Base-by-base conservation (phyloP, 2,888 invertebrate species). In the Smittia aterrima region DNA sequence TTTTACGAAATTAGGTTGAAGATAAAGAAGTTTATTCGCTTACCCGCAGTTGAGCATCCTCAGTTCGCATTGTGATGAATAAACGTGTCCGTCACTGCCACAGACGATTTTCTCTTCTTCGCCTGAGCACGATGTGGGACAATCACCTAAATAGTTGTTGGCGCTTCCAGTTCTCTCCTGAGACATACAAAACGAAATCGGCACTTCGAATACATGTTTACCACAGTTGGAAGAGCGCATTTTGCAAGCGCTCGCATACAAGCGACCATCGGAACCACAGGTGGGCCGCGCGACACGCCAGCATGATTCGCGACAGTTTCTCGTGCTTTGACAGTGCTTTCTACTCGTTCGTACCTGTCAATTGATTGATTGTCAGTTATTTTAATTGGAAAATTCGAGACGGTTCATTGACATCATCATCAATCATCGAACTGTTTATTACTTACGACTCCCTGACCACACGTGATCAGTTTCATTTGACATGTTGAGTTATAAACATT, bases 171-270 rank as follows among this genome's bases (percentile, higher is more conserved):
- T 91, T 75, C 92, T 84, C 80, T 93, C 93, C 80, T 89, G 89
- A 0, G 91, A 89, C 76, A 92, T 88, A 81, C 95, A 95, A 83
- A 91, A 93, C 11, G 94, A 91, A 87, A 95, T 91, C 0, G 95
- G 95, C 13, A 95, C 93, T 84, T 95, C 95, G 81, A 94, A 95
- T 9, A 95, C 93, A 82, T 95, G 95, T 81, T 94, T 94, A 53
- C 95, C 95, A 84, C 95, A 95, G 81, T 95, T 95, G 79, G 94
- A 93, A 41, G 93, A 89, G 81, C 93, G 92, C 95, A 95, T 95
- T 79, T 93, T 88, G 80, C 95, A 95, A 71, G 93, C 92, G 82
- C 93, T 95, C 58, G 93, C 89, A 82, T 95, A 95, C 62, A 95
- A 86, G 77, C 93, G 90, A 0, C 94, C 93, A 80, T 95, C 95